phyloP scores from a whole-genome alignment of 2,113 vertebrate genomes.

The Tringa solitaria region DNA sequence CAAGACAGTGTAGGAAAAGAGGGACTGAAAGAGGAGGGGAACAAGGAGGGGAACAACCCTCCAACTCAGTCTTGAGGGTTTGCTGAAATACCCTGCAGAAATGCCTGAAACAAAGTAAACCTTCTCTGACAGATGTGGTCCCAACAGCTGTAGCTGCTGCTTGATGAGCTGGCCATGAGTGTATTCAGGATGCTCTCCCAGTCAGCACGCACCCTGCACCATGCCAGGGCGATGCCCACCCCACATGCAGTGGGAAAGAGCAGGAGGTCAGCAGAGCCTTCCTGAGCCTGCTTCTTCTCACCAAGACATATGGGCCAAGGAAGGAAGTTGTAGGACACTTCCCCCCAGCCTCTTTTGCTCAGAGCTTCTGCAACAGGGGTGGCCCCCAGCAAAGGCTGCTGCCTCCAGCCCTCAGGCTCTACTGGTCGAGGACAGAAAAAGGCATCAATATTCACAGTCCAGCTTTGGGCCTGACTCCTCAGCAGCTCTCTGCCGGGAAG shows the following conservation, averaged over 20 bases:
- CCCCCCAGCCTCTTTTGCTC: neutral
- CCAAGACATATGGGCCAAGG: neutral
- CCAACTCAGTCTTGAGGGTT: neutral
- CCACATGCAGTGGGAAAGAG: neutral
- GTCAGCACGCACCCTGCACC: neutral
- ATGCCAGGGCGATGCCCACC: fast-evolving
- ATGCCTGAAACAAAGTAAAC: neutral
- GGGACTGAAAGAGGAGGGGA: neutral
- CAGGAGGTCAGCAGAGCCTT: neutral
- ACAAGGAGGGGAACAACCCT: too few species aligned
- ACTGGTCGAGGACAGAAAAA: neutral
- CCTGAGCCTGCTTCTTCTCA: neutral
- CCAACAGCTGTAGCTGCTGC: neutral
- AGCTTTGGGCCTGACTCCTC: neutral
- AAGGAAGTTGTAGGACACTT: neutral
- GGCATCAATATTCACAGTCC: neutral
- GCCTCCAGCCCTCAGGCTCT: neutral
- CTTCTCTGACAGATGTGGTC: neutral
- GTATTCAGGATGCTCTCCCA: neutral
- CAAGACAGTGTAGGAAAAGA: neutral
- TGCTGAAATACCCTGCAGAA: neutral
- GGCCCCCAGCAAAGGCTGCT: neutral
- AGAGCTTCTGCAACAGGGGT: neutral
- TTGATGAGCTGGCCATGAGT: neutral
- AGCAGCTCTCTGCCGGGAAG: neutral